phyloP scores from a whole-genome alignment of 2,113 vertebrate genomes.

The Callospermophilus lateralis region DNA sequence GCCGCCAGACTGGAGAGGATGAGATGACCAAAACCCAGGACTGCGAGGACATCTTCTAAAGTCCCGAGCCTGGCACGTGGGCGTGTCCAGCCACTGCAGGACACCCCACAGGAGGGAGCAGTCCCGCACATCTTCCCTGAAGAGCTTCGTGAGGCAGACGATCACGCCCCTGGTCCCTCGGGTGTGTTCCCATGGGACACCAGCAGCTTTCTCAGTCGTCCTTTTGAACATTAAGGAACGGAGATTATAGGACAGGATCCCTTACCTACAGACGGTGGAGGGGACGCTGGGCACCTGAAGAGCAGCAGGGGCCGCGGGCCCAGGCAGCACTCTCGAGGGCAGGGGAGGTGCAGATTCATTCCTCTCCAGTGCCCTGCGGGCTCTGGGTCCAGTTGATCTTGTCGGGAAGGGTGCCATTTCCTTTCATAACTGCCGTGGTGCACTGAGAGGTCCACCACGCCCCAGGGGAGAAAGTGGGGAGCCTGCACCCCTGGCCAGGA shows the following conservation, averaged over 20 bases:
- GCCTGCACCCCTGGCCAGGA: background rate
- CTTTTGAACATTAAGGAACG: background rate
- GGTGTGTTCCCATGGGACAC: background rate
- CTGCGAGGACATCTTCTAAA: background rate
- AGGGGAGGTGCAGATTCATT: background rate
- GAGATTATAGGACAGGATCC: background rate
- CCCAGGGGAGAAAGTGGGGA: background rate
- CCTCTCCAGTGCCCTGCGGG: too few species aligned
- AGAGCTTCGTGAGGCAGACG: background rate
- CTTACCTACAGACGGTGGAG: too few species aligned
- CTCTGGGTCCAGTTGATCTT: background rate
- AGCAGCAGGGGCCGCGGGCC: too few species aligned
- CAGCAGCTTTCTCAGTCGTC: background rate
- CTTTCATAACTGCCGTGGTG: background rate
- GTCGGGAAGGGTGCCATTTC: background rate
- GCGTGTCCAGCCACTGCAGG: too few species aligned
- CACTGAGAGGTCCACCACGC: background rate
- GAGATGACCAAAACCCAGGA: background rate
- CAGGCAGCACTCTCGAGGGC: background rate
- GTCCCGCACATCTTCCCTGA: rapidly evolving
- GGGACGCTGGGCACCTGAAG: background rate
- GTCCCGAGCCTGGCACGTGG: background rate
- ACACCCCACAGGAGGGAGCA: too few species aligned
- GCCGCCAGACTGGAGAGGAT: background rate
- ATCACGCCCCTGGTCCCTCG: background rate